Conservation (phyloP, 2,888 invertebrate species). For the Leucophenga montana region DNA sequence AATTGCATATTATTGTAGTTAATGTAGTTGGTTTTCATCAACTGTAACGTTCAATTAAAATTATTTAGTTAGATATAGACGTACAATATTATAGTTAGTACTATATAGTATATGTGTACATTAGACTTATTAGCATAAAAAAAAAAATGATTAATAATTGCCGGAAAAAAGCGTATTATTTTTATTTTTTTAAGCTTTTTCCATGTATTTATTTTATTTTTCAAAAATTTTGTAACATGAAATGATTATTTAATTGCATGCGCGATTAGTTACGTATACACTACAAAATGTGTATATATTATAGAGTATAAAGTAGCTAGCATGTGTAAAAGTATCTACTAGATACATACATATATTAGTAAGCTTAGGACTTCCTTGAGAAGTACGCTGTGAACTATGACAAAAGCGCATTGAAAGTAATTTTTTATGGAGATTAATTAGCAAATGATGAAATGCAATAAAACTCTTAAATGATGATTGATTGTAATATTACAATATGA, state of each 20-base stretch:
- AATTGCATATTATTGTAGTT: constrained; percentile 26
- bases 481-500: too few relatives aligned
- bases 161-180: constrained; percentile 47
- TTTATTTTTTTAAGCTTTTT: neutral
- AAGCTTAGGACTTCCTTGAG: neutral
- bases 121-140: constrained; percentile 23
- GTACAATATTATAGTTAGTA: too few relatives aligned
- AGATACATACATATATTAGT: too few relatives aligned
- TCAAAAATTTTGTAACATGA: neutral
- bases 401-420: neutral
- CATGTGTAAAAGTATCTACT: too few relatives aligned
- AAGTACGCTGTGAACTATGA: neutral
- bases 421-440: constrained; percentile 1
- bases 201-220: constrained; percentile 1
- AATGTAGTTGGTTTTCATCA: constrained; percentile 38
- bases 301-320: neutral
- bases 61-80: too few relatives aligned
- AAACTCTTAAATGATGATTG: neutral
- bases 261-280: neutral
- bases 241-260: constrained; percentile 21
- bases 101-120: neutral
- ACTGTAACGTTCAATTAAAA: constrained; percentile 37
- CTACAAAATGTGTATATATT: neutral
- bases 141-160: constrained; percentile 60
- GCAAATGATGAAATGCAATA: constrained; percentile 11